Conservation (phyloP, 1,140 invertebrate genomes). For the Latrodectus geometricus region DNA sequence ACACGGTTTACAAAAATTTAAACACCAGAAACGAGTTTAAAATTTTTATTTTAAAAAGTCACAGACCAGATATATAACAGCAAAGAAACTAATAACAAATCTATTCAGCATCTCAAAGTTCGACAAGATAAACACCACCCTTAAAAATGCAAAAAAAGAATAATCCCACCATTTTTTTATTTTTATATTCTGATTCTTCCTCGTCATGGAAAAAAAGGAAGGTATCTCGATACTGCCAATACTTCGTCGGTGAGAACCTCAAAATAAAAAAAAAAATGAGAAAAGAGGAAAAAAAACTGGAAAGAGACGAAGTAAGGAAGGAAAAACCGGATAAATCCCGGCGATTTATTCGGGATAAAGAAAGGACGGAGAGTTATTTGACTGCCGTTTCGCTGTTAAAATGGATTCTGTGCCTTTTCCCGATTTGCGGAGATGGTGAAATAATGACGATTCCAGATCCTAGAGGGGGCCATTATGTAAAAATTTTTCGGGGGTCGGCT, state of each 20-base stretch:
- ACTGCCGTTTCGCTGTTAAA: slow-evolving; percentile 22
- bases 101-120: too few species aligned
- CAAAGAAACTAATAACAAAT: too few species aligned
- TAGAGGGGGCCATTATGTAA: slow-evolving; percentile 24
- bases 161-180: too few species aligned
- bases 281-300: not conserved
- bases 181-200: not conserved
- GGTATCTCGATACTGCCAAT: not conserved
- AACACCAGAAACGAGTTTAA: too few species aligned
- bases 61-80: too few species aligned
- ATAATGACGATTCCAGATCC: slow-evolving; percentile 42
- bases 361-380: slow-evolving; percentile 43
- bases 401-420: slow-evolving; percentile 46
- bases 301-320: not conserved
- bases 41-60: too few species aligned
- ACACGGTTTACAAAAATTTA: too few species aligned
- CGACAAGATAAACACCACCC: too few species aligned
- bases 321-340: slow-evolving; percentile 41
- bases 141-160: too few species aligned
- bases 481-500: slow-evolving; percentile 6
- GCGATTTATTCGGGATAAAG: slow-evolving; percentile 53
- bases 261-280: not conserved
- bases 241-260: not conserved
- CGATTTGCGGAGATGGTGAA: slow-evolving; percentile 34
- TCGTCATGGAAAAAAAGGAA: not conserved